Conservation (phyloP, 1,140 invertebrate genomes). For the Lepidurus packardi region DNA sequence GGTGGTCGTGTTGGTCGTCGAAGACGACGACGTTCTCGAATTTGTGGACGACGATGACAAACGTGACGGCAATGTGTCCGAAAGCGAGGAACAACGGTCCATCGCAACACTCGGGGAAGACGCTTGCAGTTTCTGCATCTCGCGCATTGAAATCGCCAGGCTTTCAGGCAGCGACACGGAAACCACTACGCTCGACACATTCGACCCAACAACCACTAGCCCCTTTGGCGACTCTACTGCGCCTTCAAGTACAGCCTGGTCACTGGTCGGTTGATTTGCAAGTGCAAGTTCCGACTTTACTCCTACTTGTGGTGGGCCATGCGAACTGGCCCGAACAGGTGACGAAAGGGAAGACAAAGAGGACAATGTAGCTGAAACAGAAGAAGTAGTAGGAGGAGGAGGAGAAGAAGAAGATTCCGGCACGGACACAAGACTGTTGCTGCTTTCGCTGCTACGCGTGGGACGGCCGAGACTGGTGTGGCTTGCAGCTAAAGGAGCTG, state of each 20-base stretch:
- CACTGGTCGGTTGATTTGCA: neutral
- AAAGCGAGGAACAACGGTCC: neutral
- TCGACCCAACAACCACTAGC: neutral
- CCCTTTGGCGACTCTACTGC: neutral
- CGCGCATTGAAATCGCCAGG: neutral
- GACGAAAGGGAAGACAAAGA: neutral
- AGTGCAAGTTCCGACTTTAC: neutral
- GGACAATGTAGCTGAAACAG: neutral
- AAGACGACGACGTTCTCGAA: neutral
- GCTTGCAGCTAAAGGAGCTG: slow-evolving; percentile 26
- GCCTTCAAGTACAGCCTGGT: neutral
- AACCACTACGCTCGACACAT: slow-evolving; percentile 26
- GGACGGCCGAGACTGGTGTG: slow-evolving; percentile 12
- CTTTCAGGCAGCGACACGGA: neutral
- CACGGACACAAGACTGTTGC: slow-evolving; percentile 23
- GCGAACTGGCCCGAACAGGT: neutral
- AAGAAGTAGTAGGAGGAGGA: neutral
- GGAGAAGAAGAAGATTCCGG: neutral
- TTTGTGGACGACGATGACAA: neutral
- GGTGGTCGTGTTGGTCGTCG: neutral
- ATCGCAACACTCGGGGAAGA: neutral
- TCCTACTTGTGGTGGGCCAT: neutral
- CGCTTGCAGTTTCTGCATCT: slow-evolving; percentile 22
- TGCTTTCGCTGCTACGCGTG: slow-evolving; percentile 23
- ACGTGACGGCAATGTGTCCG: neutral